phyloP scores from a whole-genome alignment of 1,140 invertebrate species.

The Lepidostoma basale region DNA sequence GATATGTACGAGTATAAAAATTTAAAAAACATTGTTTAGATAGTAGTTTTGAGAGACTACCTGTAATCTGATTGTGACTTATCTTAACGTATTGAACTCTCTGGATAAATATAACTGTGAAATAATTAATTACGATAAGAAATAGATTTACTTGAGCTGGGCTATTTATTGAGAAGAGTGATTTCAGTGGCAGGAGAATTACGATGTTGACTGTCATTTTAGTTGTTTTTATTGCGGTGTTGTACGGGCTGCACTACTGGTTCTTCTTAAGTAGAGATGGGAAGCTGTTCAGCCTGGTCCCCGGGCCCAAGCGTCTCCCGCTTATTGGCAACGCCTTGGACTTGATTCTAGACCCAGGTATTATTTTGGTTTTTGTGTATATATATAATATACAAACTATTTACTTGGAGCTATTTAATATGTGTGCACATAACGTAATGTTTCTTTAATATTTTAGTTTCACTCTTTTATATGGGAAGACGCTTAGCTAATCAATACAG shows the following conservation, averaged over 20 bases:
- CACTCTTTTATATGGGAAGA: constrained; percentile 19
- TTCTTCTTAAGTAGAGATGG: constrained; percentile 29
- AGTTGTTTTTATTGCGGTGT: not conserved
- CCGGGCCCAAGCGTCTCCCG: constrained; percentile 47
- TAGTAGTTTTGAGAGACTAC: no score
- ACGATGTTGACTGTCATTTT: constrained; percentile 11
- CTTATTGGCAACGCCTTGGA: constrained; percentile 49
- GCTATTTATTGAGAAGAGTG: no score
- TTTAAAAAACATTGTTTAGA: no score
- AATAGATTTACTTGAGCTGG: no score
- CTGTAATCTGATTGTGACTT: no score
- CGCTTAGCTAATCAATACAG: not conserved
- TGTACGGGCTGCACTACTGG: constrained; percentile 19
- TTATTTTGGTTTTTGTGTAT: no score
- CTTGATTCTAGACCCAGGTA: constrained; percentile 49
- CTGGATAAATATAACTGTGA: no score
- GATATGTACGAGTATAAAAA: no score
- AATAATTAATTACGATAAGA: no score
- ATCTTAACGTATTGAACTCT: no score
- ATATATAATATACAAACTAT: no score
- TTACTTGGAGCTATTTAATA: not conserved
- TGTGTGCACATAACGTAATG: not conserved
- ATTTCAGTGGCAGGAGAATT: no score
- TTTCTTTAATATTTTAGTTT: constrained; percentile 6
- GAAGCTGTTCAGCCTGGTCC: constrained; percentile 48